These are phyloP conservation scores for Adoxophyes honmai DNA, from an alignment of 1,140 invertebrate species.

Conservation along the genomic window DNA sequence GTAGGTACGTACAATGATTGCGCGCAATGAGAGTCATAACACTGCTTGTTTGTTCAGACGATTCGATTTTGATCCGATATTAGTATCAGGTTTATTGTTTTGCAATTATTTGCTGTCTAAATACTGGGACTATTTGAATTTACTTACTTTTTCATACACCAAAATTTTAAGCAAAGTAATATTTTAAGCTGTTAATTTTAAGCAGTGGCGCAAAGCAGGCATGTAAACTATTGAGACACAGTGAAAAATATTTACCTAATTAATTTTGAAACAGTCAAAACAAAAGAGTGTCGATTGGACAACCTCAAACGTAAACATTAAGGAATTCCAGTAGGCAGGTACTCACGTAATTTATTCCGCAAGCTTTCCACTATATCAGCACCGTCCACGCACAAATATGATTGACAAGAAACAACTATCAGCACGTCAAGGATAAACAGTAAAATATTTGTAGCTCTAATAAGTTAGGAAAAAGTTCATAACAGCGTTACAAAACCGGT, in stretches of 20 bases:
- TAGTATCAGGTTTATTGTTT: too few relatives aligned
- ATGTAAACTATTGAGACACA: too few relatives aligned
- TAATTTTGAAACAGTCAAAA: too few relatives aligned
- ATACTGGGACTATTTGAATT: too few relatives aligned
- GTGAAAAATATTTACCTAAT: too few relatives aligned
- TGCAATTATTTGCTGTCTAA: too few relatives aligned
- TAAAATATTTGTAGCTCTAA: conserved; percentile 5
- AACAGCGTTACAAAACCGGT: conserved; percentile 60
- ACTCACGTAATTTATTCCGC: conserved; percentile 12
- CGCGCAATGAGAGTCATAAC: conserved; percentile 1
- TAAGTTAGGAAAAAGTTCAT: conserved; percentile 49
- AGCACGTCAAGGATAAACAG: not conserved
- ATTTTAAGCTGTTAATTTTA: too few relatives aligned
- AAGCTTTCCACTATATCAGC: conserved; percentile 1
- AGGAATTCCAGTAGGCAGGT: conserved; percentile 7
- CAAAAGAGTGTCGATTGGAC: too few relatives aligned
- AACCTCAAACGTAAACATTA: not conserved
- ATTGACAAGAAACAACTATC: not conserved
- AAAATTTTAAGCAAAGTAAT: too few relatives aligned
- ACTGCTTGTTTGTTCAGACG: not conserved
- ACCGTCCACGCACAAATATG: conserved; percentile 5
- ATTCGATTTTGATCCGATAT: too few relatives aligned
- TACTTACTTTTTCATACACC: too few relatives aligned
- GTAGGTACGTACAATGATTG: conserved; percentile 37
- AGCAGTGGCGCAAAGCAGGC: too few relatives aligned